phyloP scores from a whole-genome alignment of 2,797 vertebrate species.

The Malurus leucopterus region DNA sequence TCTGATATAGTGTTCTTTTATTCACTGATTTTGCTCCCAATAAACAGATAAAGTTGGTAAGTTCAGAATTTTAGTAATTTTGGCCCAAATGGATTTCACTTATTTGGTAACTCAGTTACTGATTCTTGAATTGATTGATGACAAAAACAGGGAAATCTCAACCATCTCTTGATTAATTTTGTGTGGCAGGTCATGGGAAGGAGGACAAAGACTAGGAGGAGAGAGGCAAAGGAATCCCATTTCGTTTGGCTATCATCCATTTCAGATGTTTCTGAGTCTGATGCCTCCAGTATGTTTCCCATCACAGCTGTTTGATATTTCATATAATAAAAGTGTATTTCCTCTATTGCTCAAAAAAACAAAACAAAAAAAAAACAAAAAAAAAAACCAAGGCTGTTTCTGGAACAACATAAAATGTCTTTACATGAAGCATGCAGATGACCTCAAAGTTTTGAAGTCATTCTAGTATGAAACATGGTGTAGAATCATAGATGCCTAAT shows the following conservation, averaged over 20 bases:
- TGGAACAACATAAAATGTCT: not conserved
- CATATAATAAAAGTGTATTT: not conserved
- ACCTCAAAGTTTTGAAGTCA: not conserved
- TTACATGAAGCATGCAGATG: not conserved
- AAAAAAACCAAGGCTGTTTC: not conserved
- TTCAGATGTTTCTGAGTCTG: not conserved
- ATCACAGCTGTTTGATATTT: not conserved
- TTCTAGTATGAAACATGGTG: not conserved
- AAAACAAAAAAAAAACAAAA: not conserved
- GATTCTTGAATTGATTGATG: not conserved
- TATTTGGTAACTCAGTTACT: not conserved
- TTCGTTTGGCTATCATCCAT: not conserved
- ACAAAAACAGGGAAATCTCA: not conserved
- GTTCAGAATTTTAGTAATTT: not conserved
- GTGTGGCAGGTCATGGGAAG: rapidly evolving
- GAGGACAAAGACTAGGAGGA: not conserved
- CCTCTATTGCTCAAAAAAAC: not conserved
- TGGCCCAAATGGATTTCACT: not conserved
- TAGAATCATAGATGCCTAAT: not conserved
- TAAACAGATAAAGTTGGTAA: not conserved
- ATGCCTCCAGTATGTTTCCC: not conserved
- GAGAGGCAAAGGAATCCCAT: not conserved
- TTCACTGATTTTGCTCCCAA: not conserved
- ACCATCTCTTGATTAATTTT: not conserved
- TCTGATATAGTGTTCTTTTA: not conserved